Evolutionary conservation across 2,113 vertebrate genomes (phyloP).

Genomic region (Carassius carassius): DNA sequence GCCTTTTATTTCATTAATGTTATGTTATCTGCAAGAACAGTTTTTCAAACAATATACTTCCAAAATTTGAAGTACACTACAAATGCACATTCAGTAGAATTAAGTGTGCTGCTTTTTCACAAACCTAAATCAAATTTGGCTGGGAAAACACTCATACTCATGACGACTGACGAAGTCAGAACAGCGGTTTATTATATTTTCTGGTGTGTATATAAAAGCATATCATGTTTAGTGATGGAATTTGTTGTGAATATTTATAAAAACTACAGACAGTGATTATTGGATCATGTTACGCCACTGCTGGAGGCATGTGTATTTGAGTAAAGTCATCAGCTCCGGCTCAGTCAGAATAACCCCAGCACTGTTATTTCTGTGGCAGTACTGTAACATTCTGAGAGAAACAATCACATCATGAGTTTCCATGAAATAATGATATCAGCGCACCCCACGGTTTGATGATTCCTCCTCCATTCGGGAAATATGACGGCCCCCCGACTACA

Average conservation of each 20-base stretch:
- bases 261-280: constrained; percentile 69
- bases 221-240: constrained; percentile 64
- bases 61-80: not conserved
- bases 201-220: constrained; percentile 34
- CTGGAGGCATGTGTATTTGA: constrained; percentile 63
- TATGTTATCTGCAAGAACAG: not conserved
- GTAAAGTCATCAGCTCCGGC: constrained; percentile 65
- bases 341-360: constrained; percentile 80
- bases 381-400: constrained; percentile 62
- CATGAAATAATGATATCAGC: constrained; percentile 30
- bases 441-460: constrained; percentile 12
- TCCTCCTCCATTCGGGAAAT: not conserved
- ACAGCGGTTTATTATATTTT: constrained; percentile 68
- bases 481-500: not conserved
- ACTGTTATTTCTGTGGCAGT: constrained; percentile 80
- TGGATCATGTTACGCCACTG: constrained; percentile 66
- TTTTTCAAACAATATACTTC: not conserved
- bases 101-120: not conserved
- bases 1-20: not conserved
- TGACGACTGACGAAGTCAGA: constrained; percentile 61
- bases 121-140: not conserved
- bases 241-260: constrained; percentile 69
- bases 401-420: constrained; percentile 46
- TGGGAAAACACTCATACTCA: constrained; percentile 23
- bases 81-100: not conserved